Evolutionary conservation across 2,113 vertebrate genomes (phyloP), one percentile per base, ranked within the genome.

Genomic region (Trogon surrucura): DNA sequence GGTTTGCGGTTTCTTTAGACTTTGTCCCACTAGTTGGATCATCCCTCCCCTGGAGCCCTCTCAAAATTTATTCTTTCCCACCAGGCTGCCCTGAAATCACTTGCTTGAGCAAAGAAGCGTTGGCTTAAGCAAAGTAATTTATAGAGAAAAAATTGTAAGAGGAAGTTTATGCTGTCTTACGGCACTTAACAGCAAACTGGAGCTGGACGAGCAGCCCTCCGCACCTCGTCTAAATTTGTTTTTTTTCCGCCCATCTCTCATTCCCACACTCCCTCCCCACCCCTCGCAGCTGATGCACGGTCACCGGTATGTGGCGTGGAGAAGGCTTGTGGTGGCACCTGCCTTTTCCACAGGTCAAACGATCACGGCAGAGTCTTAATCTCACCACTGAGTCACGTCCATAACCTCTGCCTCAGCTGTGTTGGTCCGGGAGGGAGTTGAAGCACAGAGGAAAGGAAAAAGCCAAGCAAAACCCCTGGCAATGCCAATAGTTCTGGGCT

Each of bases 361-460:
- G 0, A 80, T 80, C 0, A 0, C 66, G 65, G 70, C 45, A 12
- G 21, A 10, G 36, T 80, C 81, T 77, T 17, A 6, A 29, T 72
- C 30, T 92, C 91, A 95, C 77, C 92, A 70, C 72, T 92, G 91
- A 95, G 56, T 86, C 93, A 95, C 18, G 1, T 41, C 57, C 41
- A 60, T 41, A 41, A 4, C 41, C 74, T 41, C n/a, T 25, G 16
- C 54, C 58, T 80, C 26, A 32, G 53, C 14, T 32, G 34, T 1
- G 0, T 51, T 0, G 0, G 27, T 25, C 13, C 13, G 10, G 15
- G 20, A 6, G 8, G 26, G 6, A 10, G 38, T 11, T 54, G 36
- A 65, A 94, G 61, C 29, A 11, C 29, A 8, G 5, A 3, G 1
- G 47, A 57, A 88, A 57, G n/a, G 8, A 66, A 66, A 82, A 61